Conservation (phyloP, 23 tunicate genomes). For the Halocynthia roretzi region DNA sequence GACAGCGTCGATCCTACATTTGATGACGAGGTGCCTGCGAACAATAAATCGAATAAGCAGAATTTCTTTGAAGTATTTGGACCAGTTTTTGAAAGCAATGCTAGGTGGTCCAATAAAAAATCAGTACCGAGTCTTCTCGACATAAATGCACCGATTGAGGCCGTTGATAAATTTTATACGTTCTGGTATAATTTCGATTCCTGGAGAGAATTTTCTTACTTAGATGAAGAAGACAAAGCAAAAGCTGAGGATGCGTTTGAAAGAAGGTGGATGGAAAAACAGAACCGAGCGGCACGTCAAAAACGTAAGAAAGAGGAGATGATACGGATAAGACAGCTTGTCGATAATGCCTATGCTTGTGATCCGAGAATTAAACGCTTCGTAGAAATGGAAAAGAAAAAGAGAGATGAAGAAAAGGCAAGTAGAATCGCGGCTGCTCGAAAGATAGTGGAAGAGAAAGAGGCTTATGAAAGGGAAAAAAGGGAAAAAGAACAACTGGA, state of each 20-base stretch:
- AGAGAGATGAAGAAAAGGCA: slow-evolving; percentile 68
- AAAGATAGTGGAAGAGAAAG: slow-evolving; percentile 41
- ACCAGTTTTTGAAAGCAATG: slow-evolving; percentile 76
- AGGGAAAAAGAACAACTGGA: slow-evolving; percentile 42
- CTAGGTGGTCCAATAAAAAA: slow-evolving; percentile 62
- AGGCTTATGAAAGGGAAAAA: slow-evolving; percentile 42
- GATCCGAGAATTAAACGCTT: slow-evolving; percentile 83
- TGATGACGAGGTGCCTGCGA: slow-evolving; percentile 72
- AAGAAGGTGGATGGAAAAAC: slow-evolving; percentile 94
- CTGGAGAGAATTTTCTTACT: slow-evolving; percentile 88
- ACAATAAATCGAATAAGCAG: slow-evolving; percentile 36
- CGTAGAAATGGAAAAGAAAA: slow-evolving; percentile 69
- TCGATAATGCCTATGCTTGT: slow-evolving; percentile 86
- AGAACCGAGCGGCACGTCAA: slow-evolving; percentile 77
- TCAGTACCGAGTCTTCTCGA: slow-evolving; percentile 76
- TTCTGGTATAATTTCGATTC: slow-evolving; percentile 95
- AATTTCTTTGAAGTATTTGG: slow-evolving; percentile 62
- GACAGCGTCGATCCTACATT: slow-evolving; percentile 77
- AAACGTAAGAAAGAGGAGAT: slow-evolving; percentile 89
- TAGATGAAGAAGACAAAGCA: slow-evolving; percentile 87
- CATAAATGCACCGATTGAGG: slow-evolving; percentile 48
- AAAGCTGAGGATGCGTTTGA: slow-evolving; percentile 94
- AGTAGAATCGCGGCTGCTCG: slow-evolving; percentile 56
- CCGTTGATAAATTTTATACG: slow-evolving; percentile 70
- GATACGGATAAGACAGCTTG: slow-evolving; percentile 77